Evolutionary conservation across 2,888 invertebrate genomes (phyloP).

Genomic region (Notodonta ziczac): DNA sequence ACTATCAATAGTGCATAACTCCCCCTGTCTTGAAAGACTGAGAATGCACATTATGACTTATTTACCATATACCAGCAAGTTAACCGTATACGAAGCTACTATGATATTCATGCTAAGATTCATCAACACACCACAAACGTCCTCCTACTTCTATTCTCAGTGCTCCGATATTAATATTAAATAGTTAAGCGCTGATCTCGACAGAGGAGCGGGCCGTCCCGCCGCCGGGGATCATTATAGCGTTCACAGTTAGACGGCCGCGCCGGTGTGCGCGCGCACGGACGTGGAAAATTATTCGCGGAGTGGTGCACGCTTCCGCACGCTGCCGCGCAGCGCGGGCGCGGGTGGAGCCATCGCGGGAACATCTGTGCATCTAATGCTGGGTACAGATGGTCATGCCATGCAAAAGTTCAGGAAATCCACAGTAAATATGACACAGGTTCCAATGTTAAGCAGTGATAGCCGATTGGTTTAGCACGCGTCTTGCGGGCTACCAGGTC

Average conservation of each 20-base stretch:
- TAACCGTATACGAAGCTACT: neutral
- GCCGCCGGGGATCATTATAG: constrained; percentile 53
- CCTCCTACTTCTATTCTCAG: neutral
- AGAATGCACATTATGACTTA: neutral
- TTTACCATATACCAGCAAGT: neutral
- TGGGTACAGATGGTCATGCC: constrained; percentile 1
- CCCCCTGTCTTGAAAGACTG: neutral
- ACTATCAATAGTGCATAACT: too few species aligned
- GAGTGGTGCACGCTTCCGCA: constrained; percentile 54
- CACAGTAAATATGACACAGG: too few species aligned
- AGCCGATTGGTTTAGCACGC: too few species aligned
- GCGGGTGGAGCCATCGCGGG: neutral
- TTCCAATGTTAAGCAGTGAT: too few species aligned
- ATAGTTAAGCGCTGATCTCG: constrained; percentile 5
- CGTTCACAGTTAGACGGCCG: constrained; percentile 62
- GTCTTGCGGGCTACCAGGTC: too few species aligned
- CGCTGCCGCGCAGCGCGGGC: constrained; percentile 12
- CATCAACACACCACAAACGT: constrained; percentile 1
- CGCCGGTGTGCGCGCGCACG: constrained; percentile 46
- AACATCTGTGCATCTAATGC: constrained; percentile 6
- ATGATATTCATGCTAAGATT: neutral
- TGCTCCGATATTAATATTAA: constrained; percentile 6
- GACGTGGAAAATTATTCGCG: constrained; percentile 76
- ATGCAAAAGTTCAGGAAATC: neutral
- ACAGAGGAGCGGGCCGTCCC: constrained; percentile 13